These are phyloP conservation scores for Eutrigla gurnardus DNA, from an alignment of 2,797 vertebrate genomes.

Conservation along the genomic window DNA sequence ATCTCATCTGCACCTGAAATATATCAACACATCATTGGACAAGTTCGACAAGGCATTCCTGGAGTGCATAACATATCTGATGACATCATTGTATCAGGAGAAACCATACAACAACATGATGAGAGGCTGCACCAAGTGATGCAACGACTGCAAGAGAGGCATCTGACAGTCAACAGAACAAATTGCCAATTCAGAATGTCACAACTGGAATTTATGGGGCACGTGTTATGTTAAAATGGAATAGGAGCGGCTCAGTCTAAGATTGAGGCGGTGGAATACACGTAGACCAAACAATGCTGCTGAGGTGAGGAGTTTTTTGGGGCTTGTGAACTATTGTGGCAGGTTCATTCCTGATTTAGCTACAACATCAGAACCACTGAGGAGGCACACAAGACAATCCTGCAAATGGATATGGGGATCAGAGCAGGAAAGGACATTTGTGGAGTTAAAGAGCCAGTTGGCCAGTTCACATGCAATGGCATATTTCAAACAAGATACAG, in stretches of 20 bases:
- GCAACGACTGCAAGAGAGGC: neutral
- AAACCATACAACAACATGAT: neutral
- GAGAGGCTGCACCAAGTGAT: neutral
- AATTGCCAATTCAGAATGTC: slow-evolving; percentile 11
- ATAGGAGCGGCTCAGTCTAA: slow-evolving; percentile 24
- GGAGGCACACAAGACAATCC: slow-evolving; percentile 7
- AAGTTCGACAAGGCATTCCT: slow-evolving; percentile 9
- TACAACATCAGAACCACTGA: slow-evolving; percentile 16
- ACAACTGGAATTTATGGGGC: slow-evolving; percentile 24
- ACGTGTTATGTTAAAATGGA: slow-evolving; percentile 3
- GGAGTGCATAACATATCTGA: slow-evolving; percentile 18
- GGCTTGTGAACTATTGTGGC: slow-evolving; percentile 30
- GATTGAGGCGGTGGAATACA: slow-evolving; percentile 11
- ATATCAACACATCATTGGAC: slow-evolving; percentile 29
- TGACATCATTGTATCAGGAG: slow-evolving; percentile 11
- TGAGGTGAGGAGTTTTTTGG: slow-evolving; percentile 5
- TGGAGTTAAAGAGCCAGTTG: slow-evolving; percentile 13
- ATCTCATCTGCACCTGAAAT: slow-evolving; percentile 25
- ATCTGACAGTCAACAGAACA: no score
- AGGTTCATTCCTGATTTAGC: slow-evolving; percentile 22
- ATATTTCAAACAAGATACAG: slow-evolving; percentile 10
- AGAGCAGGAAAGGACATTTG: slow-evolving; percentile 30
- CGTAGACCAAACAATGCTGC: slow-evolving; percentile 4
- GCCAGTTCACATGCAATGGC: slow-evolving; percentile 26
- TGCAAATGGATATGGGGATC: slow-evolving; percentile 16